Base-by-base conservation (phyloP, 1,140 invertebrate species). In the Lasioglossum baleicum region DNA sequence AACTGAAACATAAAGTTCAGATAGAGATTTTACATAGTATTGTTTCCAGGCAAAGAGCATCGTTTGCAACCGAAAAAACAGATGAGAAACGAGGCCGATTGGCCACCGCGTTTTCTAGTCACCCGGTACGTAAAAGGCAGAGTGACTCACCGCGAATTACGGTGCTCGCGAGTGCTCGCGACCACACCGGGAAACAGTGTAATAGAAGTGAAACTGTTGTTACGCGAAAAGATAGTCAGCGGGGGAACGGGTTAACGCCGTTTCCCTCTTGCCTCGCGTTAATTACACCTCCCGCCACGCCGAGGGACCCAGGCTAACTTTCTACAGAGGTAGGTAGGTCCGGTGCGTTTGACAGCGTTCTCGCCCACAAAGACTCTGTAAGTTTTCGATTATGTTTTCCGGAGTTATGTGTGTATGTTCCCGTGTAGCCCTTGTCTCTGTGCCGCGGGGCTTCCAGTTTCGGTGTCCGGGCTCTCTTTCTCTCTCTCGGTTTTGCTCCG, bases 201-300 rank as follows among this genome's bases (percentile, higher is more conserved):
- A 60, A 75, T 48, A 76, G 74, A 76, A 76, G 74, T 69, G 74
- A 76, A 76, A 76, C 74, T 60, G 74, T 56, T 76, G 68, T 76
- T 76, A 76, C 74, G 74, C 51, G 63, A 75, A 40, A 44, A 68
- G 26, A 58, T 13, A 51, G 56, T 8, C 2, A 22, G 13, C 40
- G 63, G 61, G 61, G 42, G 63, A n/a, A 42, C 20, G 44, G 35
- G 63, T 75, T 75, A 65, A 56, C 63, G 61, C 31, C 35, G 48
- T 74, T 74, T 74, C 61, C 44, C 72, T 74, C n/a, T 17, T 44
- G 73, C 65, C 73, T 56, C 64, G 73, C 64, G 73, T 58, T 75
- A 75, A 75, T 75, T 75, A 58, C 35, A 40, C 73, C n/a, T n/a
- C 56, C 75, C 64, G 66, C 44, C 51, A 48, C 8, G 44, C 44